Evolutionary conservation across 2,888 invertebrate genomes (phyloP), one percentile per base, ranked within the genome.

Genomic region (Orgyia antiqua): DNA sequence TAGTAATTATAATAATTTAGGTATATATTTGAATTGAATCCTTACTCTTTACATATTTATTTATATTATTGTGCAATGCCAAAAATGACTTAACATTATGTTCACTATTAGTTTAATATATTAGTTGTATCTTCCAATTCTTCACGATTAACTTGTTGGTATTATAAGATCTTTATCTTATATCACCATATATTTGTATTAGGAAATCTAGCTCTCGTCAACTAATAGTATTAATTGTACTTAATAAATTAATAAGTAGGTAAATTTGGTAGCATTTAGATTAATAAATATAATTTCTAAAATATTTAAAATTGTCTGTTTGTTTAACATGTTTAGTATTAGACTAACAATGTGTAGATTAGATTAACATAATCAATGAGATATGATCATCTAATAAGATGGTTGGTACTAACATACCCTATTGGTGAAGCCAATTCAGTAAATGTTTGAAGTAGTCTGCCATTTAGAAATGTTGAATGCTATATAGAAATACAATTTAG

Each of bases 301-400:
- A 83, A 75, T 77, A 79, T 73, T 77, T 73, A 64, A 79, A 78
- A 67, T 69, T 65, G 84, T 84, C 75, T 86, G 84, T 84, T 84
- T 86, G 82, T 84, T 84, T 86, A 86, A 86, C 86, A 86, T 86
- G 84, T 84, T 78, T 84, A 86, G 86, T 64, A 56, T 60, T 84
- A 86, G 83, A 84, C 82, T 86, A 84, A 86, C 83, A 79, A 72
- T 73, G 66, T 71, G 78, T 86, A 86, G 86, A 75, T 62, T 84
- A 84, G 80, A 74, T 76, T 82, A 83, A 82, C 78, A 72, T 67
- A 61, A 60, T 61, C 59, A 65, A 63, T 62, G 59, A 13, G 58
- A 63, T 56, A 55, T 54, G 58, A 37, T 46, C 51, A 59, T 64
- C 53, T 50, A 54, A 36, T 59, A 43, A 52, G 70, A 62, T 72